A percentile compares a stretch with the other conserved stretches of the same genome.
These are phyloP conservation scores for Neogale vison DNA, from an alignment of 2,113 vertebrate genomes.

Conservation along the genomic window DNA sequence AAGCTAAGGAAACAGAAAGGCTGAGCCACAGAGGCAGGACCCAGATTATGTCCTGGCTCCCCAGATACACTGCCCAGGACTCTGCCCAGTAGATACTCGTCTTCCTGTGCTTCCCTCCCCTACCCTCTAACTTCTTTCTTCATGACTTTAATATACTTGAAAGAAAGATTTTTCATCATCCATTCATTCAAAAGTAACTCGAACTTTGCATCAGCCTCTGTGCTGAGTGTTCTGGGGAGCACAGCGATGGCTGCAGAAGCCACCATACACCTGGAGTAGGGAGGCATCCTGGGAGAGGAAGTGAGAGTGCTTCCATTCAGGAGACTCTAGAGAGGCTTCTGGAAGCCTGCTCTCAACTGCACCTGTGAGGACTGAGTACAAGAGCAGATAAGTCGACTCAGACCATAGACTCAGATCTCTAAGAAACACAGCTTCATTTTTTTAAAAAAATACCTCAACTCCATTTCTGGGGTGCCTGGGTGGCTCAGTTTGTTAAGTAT, in stretches of 20 bases:
- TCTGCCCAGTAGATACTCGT: not conserved
- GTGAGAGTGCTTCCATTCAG: not conserved
- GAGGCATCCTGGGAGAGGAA: not conserved
- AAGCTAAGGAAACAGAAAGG: not conserved
- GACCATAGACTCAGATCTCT: not conserved
- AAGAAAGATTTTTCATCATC: not conserved
- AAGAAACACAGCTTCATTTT: not conserved
- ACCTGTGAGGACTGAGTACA: not conserved
- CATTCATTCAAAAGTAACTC: not conserved
- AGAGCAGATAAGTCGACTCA: not conserved
- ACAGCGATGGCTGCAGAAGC: not conserved
- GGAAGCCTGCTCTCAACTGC: not conserved
- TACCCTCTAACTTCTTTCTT: not conserved
- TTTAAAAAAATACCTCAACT: not conserved
- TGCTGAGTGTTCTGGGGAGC: not conserved
- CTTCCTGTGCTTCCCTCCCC: not conserved
- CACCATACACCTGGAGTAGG: not conserved
- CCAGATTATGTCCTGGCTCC: not conserved
- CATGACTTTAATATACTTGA: not conserved
- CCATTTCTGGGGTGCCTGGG: not conserved
- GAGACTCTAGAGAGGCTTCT: not conserved
- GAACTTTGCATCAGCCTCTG: not conserved
- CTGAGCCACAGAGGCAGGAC: not conserved
- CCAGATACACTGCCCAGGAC: not conserved
- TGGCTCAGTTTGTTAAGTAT: too few species aligned